phyloP scores from a whole-genome alignment of 2,113 vertebrate species.

The Tachysurus fulvidraco region DNA sequence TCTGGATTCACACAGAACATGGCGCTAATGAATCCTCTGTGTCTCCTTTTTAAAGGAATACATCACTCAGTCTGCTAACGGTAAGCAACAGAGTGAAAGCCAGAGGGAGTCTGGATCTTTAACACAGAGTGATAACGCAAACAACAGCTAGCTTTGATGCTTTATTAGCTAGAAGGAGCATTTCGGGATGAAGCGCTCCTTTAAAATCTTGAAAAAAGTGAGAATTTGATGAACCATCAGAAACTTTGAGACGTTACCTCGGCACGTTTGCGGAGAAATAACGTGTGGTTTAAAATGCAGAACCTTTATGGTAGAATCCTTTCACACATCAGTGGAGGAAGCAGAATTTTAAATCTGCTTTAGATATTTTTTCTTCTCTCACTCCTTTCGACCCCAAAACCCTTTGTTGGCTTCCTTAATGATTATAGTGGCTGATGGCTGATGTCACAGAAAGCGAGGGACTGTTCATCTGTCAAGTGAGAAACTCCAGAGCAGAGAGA shows the following conservation, averaged over 20 bases:
- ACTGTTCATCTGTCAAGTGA: not conserved
- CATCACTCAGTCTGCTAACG: not conserved
- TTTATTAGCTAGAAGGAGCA: not conserved
- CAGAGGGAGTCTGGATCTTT: not conserved
- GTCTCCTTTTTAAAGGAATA: not conserved
- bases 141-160: not conserved
- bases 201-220: not conserved
- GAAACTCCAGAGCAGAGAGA: not conserved
- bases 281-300: not conserved
- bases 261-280: not conserved
- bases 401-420: not conserved
- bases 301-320: not conserved
- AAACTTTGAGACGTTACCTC: not conserved
- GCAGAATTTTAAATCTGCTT: too few species aligned
- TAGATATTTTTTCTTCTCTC: not conserved
- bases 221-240: not conserved
- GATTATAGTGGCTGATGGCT: too few species aligned
- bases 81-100: not conserved
- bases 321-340: not conserved
- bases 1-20: not conserved
- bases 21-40: not conserved
- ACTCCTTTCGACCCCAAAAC: not conserved
- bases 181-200: not conserved
- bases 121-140: not conserved
- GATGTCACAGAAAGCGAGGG: not conserved